Evolutionary conservation across 2,888 invertebrate genomes (phyloP).

Genomic region (Sinhomidia bicolor): DNA sequence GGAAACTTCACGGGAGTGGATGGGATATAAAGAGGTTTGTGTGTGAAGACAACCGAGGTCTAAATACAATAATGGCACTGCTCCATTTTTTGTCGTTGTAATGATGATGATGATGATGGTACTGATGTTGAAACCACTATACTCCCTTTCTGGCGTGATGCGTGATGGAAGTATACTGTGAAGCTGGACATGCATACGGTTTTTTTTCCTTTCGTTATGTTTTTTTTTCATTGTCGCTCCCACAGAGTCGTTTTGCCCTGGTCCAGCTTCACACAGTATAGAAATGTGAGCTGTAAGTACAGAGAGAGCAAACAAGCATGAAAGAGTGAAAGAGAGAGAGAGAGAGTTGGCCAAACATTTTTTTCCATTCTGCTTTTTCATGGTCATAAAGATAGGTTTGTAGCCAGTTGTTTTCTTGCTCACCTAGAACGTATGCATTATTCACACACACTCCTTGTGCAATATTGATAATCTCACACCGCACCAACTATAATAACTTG

Average conservation of each 20-base stretch:
- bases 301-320: neutral
- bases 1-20: neutral
- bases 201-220: neutral
- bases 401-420: neutral
- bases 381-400: slow-evolving; percentile 39
- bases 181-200: neutral
- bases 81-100: neutral
- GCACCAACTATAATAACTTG: neutral
- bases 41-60: neutral
- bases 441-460: slow-evolving; percentile 38
- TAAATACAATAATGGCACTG: neutral
- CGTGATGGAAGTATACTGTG: neutral
- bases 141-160: neutral
- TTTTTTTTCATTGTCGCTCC: neutral
- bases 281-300: neutral
- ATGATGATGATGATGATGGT: neutral
- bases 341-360: neutral
- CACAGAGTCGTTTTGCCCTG: too few relatives aligned
- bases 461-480: slow-evolving; percentile 65
- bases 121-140: neutral
- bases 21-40: neutral
- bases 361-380: neutral
- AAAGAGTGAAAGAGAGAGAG: too few relatives aligned
- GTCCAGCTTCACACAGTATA: neutral
- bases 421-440: slow-evolving; percentile 41